phyloP scores from a whole-genome alignment of 2,888 invertebrate species.

The Amiota communis region DNA sequence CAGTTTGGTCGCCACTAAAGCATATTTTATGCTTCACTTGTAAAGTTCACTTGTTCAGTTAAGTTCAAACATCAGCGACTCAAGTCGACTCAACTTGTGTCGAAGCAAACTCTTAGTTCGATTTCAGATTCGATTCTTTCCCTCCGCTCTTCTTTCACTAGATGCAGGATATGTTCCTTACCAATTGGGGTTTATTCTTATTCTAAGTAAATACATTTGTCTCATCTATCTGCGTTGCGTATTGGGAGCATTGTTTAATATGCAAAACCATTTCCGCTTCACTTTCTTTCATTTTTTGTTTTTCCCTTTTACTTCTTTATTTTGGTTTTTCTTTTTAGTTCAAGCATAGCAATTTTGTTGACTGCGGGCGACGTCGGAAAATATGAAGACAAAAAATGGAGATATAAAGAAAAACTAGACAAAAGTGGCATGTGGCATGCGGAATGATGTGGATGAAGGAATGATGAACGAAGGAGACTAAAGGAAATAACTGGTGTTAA shows the following conservation, averaged over 20 bases:
- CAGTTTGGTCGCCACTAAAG: slow-evolving; percentile 43
- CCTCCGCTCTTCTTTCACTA: slow-evolving; percentile 25
- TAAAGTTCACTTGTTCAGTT: background rate
- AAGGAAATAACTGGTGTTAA: background rate
- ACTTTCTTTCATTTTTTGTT: slow-evolving; percentile 46
- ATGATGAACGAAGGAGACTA: background rate
- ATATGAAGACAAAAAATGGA: slow-evolving; percentile 15
- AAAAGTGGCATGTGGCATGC: background rate
- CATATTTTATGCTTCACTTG: slow-evolving; percentile 64
- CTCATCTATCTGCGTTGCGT: slow-evolving; percentile 34
- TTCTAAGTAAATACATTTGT: slow-evolving; percentile 1
- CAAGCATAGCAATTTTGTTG: background rate
- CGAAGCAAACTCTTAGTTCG: background rate
- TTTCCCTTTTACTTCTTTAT: slow-evolving; percentile 16
- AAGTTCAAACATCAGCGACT: background rate
- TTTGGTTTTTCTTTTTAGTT: background rate
- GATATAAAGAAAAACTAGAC: background rate
- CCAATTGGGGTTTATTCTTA: slow-evolving; percentile 1
- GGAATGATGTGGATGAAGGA: background rate
- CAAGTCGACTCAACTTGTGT: slow-evolving; percentile 7
- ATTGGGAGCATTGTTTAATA: slow-evolving; percentile 66
- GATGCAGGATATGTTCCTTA: slow-evolving; percentile 20
- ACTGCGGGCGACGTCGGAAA: slow-evolving; percentile 1
- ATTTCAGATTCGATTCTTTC: too few relatives aligned
- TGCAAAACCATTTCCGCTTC: slow-evolving; percentile 65